Evolutionary conservation across 2,113 vertebrate genomes (phyloP), one percentile per base, ranked within the genome.

Genomic region (Apteryx mantelli): DNA sequence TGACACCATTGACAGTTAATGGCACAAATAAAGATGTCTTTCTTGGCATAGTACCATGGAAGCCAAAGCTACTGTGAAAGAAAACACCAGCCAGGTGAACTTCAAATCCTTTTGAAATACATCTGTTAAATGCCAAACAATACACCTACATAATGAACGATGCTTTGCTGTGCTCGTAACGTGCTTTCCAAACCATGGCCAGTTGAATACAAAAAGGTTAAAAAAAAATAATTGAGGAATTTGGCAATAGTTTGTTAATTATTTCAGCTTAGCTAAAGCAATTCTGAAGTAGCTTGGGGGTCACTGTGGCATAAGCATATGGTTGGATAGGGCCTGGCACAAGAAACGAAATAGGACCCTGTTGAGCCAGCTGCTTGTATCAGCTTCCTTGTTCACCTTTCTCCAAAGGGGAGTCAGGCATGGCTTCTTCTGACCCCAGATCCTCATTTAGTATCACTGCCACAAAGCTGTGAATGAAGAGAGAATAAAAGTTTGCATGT

Each of bases 11-110:
- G 71, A 87, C 88, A 92, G 89, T 79, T 71, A 89, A 91, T 48
- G 75, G 71, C 75, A 97, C 93, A 97, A 97, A 96, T 91, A 92
- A 93, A 97, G 30, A 96, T 95, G 69, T 88, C 93, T 93, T 77
- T 96, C 78, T 97, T 98, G 96, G 95, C 95, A 91, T 22, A 80
- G 77, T 42, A 91, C 77, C 65, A 73, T 34, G 83, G 80, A 95
- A 97, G n/a, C 63, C 93, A 80, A 96, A 97, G 93, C 76, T 92
- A 85, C 82, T 93, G 80, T 80, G 91, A 58, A 95, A 94, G 84
- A 95, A 96, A 97, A 92, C 85, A 96, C 14, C 80, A 97, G 91
- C 53, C 91, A 91, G 82, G 95, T 95, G 60, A 91, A 84, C 82
- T 82, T 89, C 70, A 78, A 50, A 21, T 88, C 53, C 64, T 94